These are phyloP conservation scores for Ramphastos sulfuratus DNA, from an alignment of 2,113 vertebrate species.

Conservation along the genomic window DNA sequence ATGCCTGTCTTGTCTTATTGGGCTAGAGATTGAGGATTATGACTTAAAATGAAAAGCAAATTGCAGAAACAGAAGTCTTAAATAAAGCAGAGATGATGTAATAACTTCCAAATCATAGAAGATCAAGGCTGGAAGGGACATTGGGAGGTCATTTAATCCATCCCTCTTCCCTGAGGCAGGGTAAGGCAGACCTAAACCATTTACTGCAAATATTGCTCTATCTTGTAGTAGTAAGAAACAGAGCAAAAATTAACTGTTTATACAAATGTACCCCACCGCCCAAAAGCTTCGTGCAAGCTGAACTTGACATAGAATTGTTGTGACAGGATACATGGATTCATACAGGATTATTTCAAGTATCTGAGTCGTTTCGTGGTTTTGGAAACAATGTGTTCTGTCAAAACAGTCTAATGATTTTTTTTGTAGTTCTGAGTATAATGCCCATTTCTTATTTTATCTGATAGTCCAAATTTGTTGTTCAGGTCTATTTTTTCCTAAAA, in stretches of 20 bases:
- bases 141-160: constrained; percentile 19
- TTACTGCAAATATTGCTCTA: background rate
- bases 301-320: background rate
- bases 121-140: background rate
- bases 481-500: constrained; percentile 12
- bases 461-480: background rate
- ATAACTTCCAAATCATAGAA: background rate
- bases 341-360: background rate
- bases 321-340: background rate
- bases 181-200: background rate
- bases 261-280: rapidly evolving
- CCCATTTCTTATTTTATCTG: background rate
- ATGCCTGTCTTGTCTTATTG: background rate
- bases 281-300: background rate
- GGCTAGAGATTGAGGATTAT: background rate
- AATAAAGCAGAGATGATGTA: constrained; percentile 20
- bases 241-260: constrained; percentile 1
- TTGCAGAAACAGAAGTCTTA: background rate
- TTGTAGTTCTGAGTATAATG: background rate
- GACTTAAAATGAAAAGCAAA: background rate
- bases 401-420: background rate
- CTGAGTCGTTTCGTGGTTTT: background rate
- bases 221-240: background rate
- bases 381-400: background rate
- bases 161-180: background rate